Conservation (phyloP, 2,797 vertebrate species). For the Neostethus bicornis region DNA sequence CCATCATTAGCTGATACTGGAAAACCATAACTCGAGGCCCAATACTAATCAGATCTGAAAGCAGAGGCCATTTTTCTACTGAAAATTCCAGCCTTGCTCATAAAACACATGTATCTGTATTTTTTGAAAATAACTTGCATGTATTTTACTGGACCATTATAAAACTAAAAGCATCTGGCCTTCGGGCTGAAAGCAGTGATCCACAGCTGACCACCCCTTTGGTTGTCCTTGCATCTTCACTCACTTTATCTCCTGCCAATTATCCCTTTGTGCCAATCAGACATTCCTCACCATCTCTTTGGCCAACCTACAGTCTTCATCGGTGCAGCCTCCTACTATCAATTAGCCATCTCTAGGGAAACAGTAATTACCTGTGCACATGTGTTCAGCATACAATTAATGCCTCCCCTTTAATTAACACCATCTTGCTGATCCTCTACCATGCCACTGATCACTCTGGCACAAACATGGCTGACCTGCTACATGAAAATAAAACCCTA, state of each 20-base stretch:
- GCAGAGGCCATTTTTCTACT: slow-evolving; percentile 29
- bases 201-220: slow-evolving; percentile 11
- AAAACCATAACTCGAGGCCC: slow-evolving; percentile 51
- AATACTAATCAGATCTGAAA: slow-evolving; percentile 42
- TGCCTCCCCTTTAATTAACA: slow-evolving; percentile 75
- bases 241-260: slow-evolving; percentile 47
- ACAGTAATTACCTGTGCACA: slow-evolving; percentile 79
- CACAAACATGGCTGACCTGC: slow-evolving; percentile 13
- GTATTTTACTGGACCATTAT: neutral
- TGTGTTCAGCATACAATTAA: slow-evolving; percentile 79
- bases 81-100: slow-evolving; percentile 14
- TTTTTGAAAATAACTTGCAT: neutral
- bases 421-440: slow-evolving; percentile 66
- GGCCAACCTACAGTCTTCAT: slow-evolving; percentile 68
- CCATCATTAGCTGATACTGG: slow-evolving; percentile 41
- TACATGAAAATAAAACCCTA: slow-evolving; percentile 16
- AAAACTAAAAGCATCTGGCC: neutral
- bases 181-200: slow-evolving; percentile 5
- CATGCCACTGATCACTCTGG: slow-evolving; percentile 66
- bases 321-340: slow-evolving; percentile 69
- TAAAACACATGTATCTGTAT: slow-evolving; percentile 12
- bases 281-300: slow-evolving; percentile 39
- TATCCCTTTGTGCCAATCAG: slow-evolving; percentile 57
- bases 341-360: slow-evolving; percentile 77
- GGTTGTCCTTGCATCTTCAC: slow-evolving; percentile 9